Conservation (phyloP, 2,113 vertebrate genomes). For the Abramis brama region DNA sequence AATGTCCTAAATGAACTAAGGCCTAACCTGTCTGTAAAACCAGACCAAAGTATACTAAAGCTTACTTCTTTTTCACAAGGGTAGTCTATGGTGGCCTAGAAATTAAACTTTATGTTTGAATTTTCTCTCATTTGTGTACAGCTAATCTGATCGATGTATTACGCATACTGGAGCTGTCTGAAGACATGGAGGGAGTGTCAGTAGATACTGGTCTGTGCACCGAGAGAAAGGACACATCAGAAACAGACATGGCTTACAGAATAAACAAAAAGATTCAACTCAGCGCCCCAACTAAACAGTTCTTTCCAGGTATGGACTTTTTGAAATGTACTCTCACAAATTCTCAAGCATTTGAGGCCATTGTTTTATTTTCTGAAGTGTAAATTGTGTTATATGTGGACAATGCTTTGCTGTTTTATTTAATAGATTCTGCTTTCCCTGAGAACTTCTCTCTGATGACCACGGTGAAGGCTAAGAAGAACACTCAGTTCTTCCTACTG, state of each 20-base stretch:
- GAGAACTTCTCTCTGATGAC: conserved; percentile 86
- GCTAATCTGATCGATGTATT: conserved; percentile 81
- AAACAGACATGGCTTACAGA: conserved; percentile 80
- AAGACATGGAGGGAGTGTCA: conserved; percentile 77
- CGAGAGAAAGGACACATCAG: conserved; percentile 70
- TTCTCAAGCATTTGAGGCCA: not conserved
- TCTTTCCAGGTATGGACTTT: conserved; percentile 81
- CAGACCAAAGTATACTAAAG: too few species aligned
- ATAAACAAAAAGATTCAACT: conserved; percentile 80
- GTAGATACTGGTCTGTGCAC: conserved; percentile 82
- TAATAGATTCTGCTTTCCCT: conserved; percentile 83
- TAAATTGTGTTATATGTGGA: not conserved
- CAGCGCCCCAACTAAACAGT: conserved; percentile 80
- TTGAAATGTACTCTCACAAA: conserved; percentile 15
- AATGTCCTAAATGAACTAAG: too few species aligned
- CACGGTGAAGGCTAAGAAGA: conserved; percentile 80
- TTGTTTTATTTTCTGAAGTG: not conserved
- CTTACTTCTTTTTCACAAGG: not conserved
- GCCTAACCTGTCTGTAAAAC: too few species aligned
- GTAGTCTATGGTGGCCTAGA: not conserved
- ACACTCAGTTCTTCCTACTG: conserved; percentile 81
- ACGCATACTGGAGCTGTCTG: conserved; percentile 75
- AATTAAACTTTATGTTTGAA: not conserved
- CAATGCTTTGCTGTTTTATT: not conserved
- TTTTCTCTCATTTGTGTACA: conserved; percentile 56